Evolutionary conservation across 2,888 invertebrate genomes (phyloP), one percentile per base, ranked within the genome.

Genomic region (Dione juno): DNA sequence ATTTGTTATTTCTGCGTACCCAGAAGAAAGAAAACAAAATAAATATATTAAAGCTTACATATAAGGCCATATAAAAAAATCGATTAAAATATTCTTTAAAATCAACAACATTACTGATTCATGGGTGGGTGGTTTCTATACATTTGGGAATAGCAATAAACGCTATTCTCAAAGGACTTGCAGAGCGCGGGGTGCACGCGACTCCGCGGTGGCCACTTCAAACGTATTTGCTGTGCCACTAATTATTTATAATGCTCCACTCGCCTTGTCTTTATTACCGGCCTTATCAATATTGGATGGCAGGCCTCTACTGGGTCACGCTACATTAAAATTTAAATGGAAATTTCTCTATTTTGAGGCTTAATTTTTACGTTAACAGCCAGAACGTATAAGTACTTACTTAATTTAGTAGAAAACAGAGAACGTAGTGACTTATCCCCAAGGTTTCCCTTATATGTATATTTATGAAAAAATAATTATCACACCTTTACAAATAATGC

Each of bases 131-230:
- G 45, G 64, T 50, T 50, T 21, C 13, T 45, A 40, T n/a, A 54
- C 53, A 48, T 67, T 57, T 14, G 59, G 67, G 67, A 13, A 53
- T 73, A 75, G 83, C 80, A 83, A 86, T 88, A 89, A 87, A 85
- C 83, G 79, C 74, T 65, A 75, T 82, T 77, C 86, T 84, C 82
- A 35, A 41, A 63, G 63, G 72, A 66, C 61, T 78, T 82, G 28
- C 79, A 79, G 78, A 74, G 74, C 76, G 76, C 77, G 80, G 81
- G 79, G 73, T 70, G 78, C 88, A 87, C 86, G 89, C 87, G 76
- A 85, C 82, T 87, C 92, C 87, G 79, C 79, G 72, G 92, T 89
- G 92, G 84, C 81, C 88, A 90, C 92, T 91, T 88, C 84, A 86
- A 82, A 82, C 76, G 73, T 84, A 79, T 84, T 83, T 84, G 79